Evolutionary conservation across 2,113 vertebrate genomes (phyloP), one percentile per base, ranked within the genome.

Genomic region (Anarrhichthys ocellatus): DNA sequence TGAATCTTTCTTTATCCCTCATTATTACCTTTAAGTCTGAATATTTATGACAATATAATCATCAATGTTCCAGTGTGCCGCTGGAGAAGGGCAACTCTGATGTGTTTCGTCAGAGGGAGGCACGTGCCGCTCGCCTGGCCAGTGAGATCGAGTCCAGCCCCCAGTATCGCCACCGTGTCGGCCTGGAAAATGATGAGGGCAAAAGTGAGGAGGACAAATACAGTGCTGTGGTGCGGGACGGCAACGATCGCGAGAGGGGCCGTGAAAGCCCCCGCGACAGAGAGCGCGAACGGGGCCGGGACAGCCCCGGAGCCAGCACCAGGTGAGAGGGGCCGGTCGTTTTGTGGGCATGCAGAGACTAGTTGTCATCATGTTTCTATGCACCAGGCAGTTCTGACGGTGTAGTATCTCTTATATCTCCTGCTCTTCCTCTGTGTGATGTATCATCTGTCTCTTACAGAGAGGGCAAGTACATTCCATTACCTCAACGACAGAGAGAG

Each of bases 131-230:
- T 13, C 96, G 96, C 18, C 86, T 98, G 80, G 97, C 97, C 69
- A 96, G 91, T 29, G 97, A 98, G 91, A 98, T 98, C 15, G 97
- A 98, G 71, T 96, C 97, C 0, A 98, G 96, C 50, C 95, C 97
- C 3, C 97, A 97, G 90, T 97, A 97, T 88, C 95, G 97, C 59
- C 91, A 96, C 38, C 95, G 97, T 0, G 96, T 95, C 1, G 89
- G 91, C 15, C 94, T 98, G 88, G 97, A 98, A 90, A 98, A 97
- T 0, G 97, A 98, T 0, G 97, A 97, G 0, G 96, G 96, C 5
- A 96, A 96, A 83, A 96, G 93, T 0, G 97, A 98, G 62, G 97
- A 98, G 77, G 97, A 98, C 65, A 97, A 96, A 71, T 97, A 91
- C 92, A 97, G 97, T 0, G 93, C 97, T 0, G 97, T 98, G 14